These are phyloP conservation scores for Tenodera sinensis DNA, from an alignment of 2,888 invertebrate genomes.

Conservation along the genomic window DNA sequence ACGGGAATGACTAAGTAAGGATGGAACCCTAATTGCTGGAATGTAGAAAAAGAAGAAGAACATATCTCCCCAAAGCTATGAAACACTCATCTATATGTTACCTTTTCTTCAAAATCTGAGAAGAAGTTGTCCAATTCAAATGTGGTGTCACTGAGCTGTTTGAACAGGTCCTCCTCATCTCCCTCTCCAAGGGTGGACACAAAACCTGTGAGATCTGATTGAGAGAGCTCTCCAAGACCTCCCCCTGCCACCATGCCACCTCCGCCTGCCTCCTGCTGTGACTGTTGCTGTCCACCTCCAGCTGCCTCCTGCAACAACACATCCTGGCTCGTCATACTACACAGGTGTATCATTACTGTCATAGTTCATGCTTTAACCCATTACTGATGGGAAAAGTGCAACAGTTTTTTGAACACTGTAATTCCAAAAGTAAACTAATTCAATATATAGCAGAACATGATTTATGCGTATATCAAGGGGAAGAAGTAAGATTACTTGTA, in stretches of 20 bases:
- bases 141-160: constrained; percentile 76
- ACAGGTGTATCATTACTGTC: too few relatives aligned
- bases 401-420: too few relatives aligned
- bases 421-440: too few relatives aligned
- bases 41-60: too few relatives aligned
- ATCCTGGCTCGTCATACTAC: not conserved
- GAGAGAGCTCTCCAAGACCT: constrained; percentile 63
- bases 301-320: constrained; percentile 14
- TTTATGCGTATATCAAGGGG: too few relatives aligned
- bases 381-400: too few relatives aligned
- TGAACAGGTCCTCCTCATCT: constrained; percentile 76
- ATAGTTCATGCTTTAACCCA: too few relatives aligned
- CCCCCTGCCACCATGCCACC: constrained; percentile 33
- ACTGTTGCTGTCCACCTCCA: constrained; percentile 36
- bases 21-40: too few relatives aligned
- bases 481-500: too few relatives aligned
- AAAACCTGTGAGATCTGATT: constrained; percentile 66
- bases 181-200: constrained; percentile 59
- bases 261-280: constrained; percentile 43
- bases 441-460: too few relatives aligned
- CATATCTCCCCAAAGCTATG: too few relatives aligned
- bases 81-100: constrained; percentile 19
- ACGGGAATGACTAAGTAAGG: too few relatives aligned
- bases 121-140: constrained; percentile 72
- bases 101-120: constrained; percentile 41